phyloP scores from a whole-genome alignment of 2,888 invertebrate species.

The Itoplectis maculator region DNA sequence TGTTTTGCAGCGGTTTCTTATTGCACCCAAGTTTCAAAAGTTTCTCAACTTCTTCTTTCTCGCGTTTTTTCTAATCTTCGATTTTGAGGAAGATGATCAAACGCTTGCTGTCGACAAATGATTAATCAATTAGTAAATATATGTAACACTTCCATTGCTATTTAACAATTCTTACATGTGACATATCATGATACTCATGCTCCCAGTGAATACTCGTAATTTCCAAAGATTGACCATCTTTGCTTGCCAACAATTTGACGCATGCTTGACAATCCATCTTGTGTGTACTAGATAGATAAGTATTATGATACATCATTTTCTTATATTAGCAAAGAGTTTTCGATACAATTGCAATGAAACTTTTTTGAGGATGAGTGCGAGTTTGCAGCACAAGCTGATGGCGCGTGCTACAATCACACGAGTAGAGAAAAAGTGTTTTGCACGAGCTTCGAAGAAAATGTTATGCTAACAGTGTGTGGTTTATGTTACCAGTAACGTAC shows the following conservation, averaged over 20 bases:
- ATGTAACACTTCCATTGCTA: background rate
- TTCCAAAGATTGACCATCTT: background rate
- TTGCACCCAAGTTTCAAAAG: background rate
- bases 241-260: background rate
- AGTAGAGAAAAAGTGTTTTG: too few relatives aligned
- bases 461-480: too few relatives aligned
- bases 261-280: conserved; percentile 8
- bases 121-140: background rate
- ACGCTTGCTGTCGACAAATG: background rate
- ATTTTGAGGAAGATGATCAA: conserved; percentile 26
- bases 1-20: conserved; percentile 4
- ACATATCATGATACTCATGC: conserved; percentile 8
- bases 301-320: background rate
- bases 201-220: background rate
- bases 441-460: too few relatives aligned
- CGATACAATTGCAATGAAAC: background rate
- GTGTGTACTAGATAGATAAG: conserved; percentile 3
- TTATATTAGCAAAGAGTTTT: background rate
- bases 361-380: too few relatives aligned
- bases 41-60: background rate
- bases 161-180: background rate
- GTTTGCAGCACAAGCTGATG: too few relatives aligned
- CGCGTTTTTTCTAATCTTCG: conserved; percentile 67
- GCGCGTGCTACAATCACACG: too few relatives aligned
- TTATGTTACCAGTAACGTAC: too few relatives aligned